Base-by-base conservation (phyloP, 2,797 vertebrate genomes). In the Aphelocoma californica region DNA sequence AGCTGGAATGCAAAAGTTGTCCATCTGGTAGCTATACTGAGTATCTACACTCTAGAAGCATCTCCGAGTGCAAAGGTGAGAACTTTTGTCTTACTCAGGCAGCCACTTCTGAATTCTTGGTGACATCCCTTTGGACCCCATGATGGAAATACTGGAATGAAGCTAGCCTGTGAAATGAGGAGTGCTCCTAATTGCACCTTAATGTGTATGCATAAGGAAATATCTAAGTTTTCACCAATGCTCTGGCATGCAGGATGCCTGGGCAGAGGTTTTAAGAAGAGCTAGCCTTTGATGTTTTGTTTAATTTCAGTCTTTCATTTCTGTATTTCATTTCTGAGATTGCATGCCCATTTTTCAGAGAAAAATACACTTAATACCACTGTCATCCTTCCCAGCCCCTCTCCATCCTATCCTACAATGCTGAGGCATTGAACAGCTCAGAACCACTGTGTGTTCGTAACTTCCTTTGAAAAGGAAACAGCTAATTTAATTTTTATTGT, bases 21-120 rank as follows among this genome's bases (percentile, higher is more conserved):
- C 98, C 99, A 2, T 96, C 98, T 60, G 98, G 98, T 60, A 99
- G 97, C 32, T 98, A 98, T 75, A 99, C 99, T 0, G 98, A 99
- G 32, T 99, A 99, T 95, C 98, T 99, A 29, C 99, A 99, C 91
- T 99, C 99, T 28, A 99, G 99, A 96, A 99, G 98, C 85, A 42
- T 98, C 85, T 96, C 98, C 1, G 99, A 99, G 92, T 99, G 99
- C 96, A 99, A 98, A 99, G 99, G 99, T 99, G 96, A 83, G 73
- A 73, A 18, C 9, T 56, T 36, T 23, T 4, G 0, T 74, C 23
- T 53, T 92, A 51, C 56, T 77, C 2, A 10, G 29, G 19, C 24
- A 34, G 21, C 3, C 16, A 21, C 10, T 75, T 92, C 40, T 77
- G 51, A 54, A 58, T 18, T 21, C 16, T 29, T 51, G 12, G 3